Percentiles rank a stretch among this genome's conserved stretches.
Evolutionary conservation across 1,140 invertebrate genomes (phyloP).

Genomic region (Drosophila trapezifrons): DNA sequence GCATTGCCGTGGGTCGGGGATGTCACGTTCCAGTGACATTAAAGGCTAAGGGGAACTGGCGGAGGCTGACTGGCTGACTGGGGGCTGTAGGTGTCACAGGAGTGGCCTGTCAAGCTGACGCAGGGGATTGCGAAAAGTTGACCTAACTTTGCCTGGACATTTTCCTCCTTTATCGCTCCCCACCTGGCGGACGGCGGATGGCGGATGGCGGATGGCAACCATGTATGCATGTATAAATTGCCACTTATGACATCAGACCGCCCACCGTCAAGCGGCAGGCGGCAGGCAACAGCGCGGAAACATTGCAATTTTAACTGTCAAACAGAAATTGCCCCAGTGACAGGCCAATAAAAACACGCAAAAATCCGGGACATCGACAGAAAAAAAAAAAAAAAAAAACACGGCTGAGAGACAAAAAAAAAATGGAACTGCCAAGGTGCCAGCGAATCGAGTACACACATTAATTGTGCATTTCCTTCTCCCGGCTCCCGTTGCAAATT

Average conservation of each 20-base stretch:
- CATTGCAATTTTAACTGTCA: conserved; percentile 59
- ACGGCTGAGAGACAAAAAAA: neutral
- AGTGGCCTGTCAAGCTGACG: conserved; percentile 34
- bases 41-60: too few relatives aligned
- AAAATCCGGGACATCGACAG: conserved; percentile 23
- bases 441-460: conserved; percentile 6
- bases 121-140: conserved; percentile 43
- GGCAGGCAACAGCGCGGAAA: conserved; percentile 34
- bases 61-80: too few relatives aligned
- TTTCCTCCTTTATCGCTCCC: neutral
- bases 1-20: conserved; percentile 25
- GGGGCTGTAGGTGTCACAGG: conserved; percentile 14
- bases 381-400: neutral
- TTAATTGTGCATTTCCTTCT: neutral
- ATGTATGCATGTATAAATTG: conserved; percentile 55
- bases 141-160: conserved; percentile 43
- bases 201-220: conserved; percentile 3
- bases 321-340: conserved; percentile 57
- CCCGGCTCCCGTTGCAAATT: too few relatives aligned
- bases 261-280: neutral
- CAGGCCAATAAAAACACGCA: conserved; percentile 47
- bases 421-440: conserved; percentile 6
- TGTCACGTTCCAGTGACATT: neutral
- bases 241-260: conserved; percentile 54
- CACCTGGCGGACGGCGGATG: too few relatives aligned